Evolutionary conservation across 2,113 vertebrate genomes (phyloP).

Genomic region (Melanerpes formicivorus): DNA sequence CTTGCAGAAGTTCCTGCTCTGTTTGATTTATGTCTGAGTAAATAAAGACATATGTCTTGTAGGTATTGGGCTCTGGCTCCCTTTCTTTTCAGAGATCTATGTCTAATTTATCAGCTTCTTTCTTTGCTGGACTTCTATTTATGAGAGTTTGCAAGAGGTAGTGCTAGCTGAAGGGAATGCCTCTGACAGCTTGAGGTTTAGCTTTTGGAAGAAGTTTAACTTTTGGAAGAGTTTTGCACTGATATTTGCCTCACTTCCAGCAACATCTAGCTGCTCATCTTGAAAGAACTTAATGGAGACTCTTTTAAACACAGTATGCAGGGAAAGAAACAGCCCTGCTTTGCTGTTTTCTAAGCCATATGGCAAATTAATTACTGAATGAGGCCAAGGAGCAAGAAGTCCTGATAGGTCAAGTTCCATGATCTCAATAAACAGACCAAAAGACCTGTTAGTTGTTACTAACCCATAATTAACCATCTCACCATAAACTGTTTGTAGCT

Average conservation of each 20-base stretch:
- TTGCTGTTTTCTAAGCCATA: not conserved
- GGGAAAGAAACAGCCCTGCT: not conserved
- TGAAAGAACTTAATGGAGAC: not conserved
- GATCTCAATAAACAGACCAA: not conserved
- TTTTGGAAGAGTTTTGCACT: not conserved
- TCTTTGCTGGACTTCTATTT: conserved; percentile 37
- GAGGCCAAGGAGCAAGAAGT: not conserved
- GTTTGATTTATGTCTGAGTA: conserved; percentile 81
- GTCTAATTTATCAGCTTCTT: conserved; percentile 63
- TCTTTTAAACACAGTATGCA: not conserved
- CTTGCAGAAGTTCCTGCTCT: conserved; percentile 74
- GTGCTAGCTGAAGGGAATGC: not conserved
- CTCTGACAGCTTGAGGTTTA: not conserved
- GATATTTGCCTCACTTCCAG: not conserved
- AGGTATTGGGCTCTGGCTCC: conserved; percentile 65
- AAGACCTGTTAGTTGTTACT: not conserved
- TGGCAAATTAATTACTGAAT: conserved; percentile 3
- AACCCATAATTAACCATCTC: not conserved
- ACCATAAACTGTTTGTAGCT: fast-evolving
- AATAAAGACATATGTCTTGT: conserved; percentile 81
- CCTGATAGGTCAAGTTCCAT: not conserved
- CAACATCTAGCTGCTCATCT: not conserved
- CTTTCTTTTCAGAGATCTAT: conserved; percentile 61
- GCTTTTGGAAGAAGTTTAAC: not conserved
- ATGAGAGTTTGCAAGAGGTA: not conserved